Percentiles rank a stretch among this genome's conserved stretches.
phyloP scores from a whole-genome alignment of 2,113 vertebrate species.

The Forbesichthys papilliferus region DNA sequence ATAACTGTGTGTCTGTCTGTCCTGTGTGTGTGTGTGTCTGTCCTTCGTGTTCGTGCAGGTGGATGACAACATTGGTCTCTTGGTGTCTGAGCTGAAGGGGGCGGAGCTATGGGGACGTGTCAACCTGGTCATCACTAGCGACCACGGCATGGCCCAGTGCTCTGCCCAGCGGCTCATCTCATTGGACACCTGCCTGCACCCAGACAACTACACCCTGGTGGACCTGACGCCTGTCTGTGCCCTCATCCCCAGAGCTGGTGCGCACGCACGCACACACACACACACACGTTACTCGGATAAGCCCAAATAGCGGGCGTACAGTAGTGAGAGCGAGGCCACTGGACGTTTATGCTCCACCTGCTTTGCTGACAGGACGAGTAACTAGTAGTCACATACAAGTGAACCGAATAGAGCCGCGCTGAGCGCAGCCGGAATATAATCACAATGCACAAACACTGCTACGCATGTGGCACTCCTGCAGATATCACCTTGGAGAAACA shows the following conservation, averaged over 20 bases:
- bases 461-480: no score
- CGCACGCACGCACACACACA: not conserved
- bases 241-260: constrained; percentile 82
- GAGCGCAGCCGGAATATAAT: no score
- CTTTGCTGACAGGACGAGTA: no score
- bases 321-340: no score
- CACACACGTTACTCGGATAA: no score
- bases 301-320: no score
- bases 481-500: no score
- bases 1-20: not conserved
- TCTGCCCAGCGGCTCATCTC: constrained; percentile 81
- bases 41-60: constrained; percentile 59
- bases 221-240: constrained; percentile 84
- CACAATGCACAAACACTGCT: no score
- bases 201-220: constrained; percentile 78
- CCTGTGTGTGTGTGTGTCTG: constrained; percentile 4
- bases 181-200: constrained; percentile 81
- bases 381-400: no score
- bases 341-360: no score
- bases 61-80: constrained; percentile 82
- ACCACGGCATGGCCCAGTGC: constrained; percentile 96
- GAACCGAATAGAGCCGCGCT: no score
- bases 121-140: constrained; percentile 91
- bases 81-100: constrained; percentile 78
- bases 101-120: constrained; percentile 83